Conservation (phyloP, 1,140 invertebrate genomes). For the Tetramorium parvispinum region DNA sequence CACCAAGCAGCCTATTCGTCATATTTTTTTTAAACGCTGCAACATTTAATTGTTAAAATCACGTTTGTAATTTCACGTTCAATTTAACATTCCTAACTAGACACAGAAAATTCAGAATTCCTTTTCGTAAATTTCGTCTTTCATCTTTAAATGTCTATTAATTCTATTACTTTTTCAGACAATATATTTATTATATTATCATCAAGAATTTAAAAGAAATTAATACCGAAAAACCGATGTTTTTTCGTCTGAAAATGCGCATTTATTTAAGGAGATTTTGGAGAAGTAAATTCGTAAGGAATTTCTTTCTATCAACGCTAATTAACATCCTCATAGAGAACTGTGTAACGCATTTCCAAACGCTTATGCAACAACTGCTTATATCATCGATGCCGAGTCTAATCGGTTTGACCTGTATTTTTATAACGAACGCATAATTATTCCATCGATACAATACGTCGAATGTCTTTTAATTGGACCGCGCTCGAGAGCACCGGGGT, state of each 20-base stretch:
- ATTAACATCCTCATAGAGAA: neutral
- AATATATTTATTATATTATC: neutral
- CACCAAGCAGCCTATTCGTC: neutral
- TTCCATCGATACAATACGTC: conserved; percentile 2
- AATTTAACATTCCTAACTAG: neutral
- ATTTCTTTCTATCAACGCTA: neutral
- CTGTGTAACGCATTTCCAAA: conserved; percentile 2
- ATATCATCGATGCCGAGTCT: neutral
- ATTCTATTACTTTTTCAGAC: neutral
- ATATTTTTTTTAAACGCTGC: neutral
- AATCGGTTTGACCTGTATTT: neutral
- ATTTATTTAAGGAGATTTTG: neutral
- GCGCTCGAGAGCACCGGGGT: neutral
- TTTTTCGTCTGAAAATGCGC: neutral
- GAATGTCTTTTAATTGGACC: conserved; percentile 42
- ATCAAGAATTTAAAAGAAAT: neutral
- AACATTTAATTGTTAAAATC: conserved; percentile 2
- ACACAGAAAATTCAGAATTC: neutral
- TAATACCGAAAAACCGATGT: neutral
- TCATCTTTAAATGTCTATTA: neutral
- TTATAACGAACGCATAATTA: neutral
- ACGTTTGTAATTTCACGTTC: neutral
- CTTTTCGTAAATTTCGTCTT: neutral
- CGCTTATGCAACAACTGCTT: neutral
- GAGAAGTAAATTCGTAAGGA: neutral